Evolutionary conservation across 2,888 invertebrate species (phyloP), one percentile per base, ranked within the genome.

Genomic region (Temnothorax unifasciatus): DNA sequence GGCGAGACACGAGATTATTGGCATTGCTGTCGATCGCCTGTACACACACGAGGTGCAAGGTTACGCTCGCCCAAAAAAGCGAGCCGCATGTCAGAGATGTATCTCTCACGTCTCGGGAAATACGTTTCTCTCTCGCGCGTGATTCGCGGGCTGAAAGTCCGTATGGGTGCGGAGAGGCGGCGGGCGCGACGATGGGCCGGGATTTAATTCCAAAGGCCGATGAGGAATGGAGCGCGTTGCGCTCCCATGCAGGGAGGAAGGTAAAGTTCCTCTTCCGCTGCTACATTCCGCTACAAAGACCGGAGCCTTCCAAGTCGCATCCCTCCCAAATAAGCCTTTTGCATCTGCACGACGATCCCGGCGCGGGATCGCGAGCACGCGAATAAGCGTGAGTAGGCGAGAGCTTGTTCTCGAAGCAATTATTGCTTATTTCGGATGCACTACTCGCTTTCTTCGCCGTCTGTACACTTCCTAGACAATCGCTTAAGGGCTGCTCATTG

Each of bases 1-100:
- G 29, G 34, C 47, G 18, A 25, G 38, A 84, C 84, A 73, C 73
- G 83, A 89, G 89, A 89, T 87, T 87, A 89, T 89, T 82, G 89
- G 76, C 87, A 82, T 84, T 68, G 54, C 87, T 87, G 87, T 89
- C 87, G 86, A 89, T 89, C 82, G 61, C 84, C 61, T 54, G 57
- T 66, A 59, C 29, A 59, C 41, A 71, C 25, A 18, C 47, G 47
- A 81, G 47, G 59, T 71, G 59, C 74, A 69, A 68, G 47, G 13
- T 82, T 41, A 29, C 47, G 61, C 15, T 50, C 34, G 29, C 38
- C 34, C 21, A 71, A 71, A 41, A 71, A 57, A 81, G 47, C n/a
- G 47, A 69, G 9, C 25, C 61, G 6, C 63, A 21, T 25, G 63
- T 75, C 50, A 59, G 59, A 59, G 57, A 29, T 50, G 38, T 76